phyloP scores from a whole-genome alignment of 1,140 invertebrate species.

The Meloidogyne floridensis region DNA sequence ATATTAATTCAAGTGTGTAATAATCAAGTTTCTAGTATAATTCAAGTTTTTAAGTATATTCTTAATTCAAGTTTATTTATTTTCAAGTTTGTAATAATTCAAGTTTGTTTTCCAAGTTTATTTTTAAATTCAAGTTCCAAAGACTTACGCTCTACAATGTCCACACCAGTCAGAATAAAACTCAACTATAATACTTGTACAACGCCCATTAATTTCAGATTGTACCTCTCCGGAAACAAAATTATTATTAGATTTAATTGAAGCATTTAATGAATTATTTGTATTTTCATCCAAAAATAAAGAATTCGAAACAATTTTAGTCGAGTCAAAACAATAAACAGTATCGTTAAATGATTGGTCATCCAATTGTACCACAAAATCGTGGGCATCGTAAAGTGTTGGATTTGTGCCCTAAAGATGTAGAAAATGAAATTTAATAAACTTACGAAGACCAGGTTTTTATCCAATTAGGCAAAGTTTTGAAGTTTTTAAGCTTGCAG shows the following conservation, averaged over 20 bases:
- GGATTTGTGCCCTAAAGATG: slow-evolving; percentile 56
- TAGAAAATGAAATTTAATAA: slow-evolving; percentile 3
- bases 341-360: slow-evolving; percentile 64
- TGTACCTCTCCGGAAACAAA: not conserved
- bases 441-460: not conserved
- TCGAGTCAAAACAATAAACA: slow-evolving; percentile 50
- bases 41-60: too few species aligned
- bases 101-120: not conserved
- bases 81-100: too few species aligned
- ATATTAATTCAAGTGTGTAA: slow-evolving; percentile 3
- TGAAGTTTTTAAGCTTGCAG: too few species aligned
- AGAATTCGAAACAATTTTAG: slow-evolving; percentile 6
- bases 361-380: slow-evolving; percentile 61
- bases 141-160: slow-evolving; percentile 58
- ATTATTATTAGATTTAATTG: not conserved
- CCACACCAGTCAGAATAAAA: slow-evolving; percentile 66
- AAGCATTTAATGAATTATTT: not conserved
- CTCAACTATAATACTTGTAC: slow-evolving; percentile 34
- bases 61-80: too few species aligned
- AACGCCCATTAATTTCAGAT: not conserved
- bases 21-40: too few species aligned
- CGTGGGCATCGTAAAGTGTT: slow-evolving; percentile 57
- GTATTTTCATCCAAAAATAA: slow-evolving; percentile 5
- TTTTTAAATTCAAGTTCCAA: slow-evolving; percentile 27
- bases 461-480: too few species aligned